Evolutionary conservation across 2,888 invertebrate genomes (phyloP), one percentile per base, ranked within the genome.

Genomic region (Drosophila merina): DNA sequence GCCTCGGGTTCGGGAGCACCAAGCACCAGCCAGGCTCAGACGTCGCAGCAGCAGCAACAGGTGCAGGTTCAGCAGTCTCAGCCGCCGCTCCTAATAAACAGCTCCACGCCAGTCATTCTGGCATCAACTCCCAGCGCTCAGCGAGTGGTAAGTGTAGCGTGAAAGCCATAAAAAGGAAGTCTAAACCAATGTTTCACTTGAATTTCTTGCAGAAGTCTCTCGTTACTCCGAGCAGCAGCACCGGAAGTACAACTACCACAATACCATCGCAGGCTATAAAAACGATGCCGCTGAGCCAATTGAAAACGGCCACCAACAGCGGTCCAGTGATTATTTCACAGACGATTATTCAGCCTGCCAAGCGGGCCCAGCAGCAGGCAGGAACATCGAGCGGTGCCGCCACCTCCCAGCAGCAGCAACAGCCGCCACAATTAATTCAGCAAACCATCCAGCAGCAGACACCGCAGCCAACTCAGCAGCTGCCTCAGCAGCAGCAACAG

Each of bases 311-410:
- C 1, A 79, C 91, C 0, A 91, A 89, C 60, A 91, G 91, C 63
- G 91, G 91, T 0, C 91, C 91, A 3, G 91, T 91, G 3, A 91
- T 91, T 10, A 91, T 91, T 42, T 91, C 91, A 10, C 91, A 91
- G 78, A 92, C 92, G 25, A 91, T 92, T 12, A 92, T 92, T 57
- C 91, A 92, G 71, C 91, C 91, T 8, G 90, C 91, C 1, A 91
- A 91, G 71, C 83, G 90, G 6, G 75, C 88, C 6, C 89, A 84
- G 26, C 82, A 85, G 20, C 88, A 77, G 38, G 71, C 86, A 20
- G 60, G 66, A 47, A 56, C 59, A 12, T 66, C 64, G 25, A 63
- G 64, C 25, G 62, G 55, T 50, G 52, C 75, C 12, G 66, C 55
- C 38, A 44, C 62, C 28, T 66, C 68, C 25, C 88, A 72, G 49